A percentile compares a stretch with the other conserved stretches of the same genome.
Conservation (phyloP, 2,888 invertebrate genomes). For the Protodeltote pygarga region DNA sequence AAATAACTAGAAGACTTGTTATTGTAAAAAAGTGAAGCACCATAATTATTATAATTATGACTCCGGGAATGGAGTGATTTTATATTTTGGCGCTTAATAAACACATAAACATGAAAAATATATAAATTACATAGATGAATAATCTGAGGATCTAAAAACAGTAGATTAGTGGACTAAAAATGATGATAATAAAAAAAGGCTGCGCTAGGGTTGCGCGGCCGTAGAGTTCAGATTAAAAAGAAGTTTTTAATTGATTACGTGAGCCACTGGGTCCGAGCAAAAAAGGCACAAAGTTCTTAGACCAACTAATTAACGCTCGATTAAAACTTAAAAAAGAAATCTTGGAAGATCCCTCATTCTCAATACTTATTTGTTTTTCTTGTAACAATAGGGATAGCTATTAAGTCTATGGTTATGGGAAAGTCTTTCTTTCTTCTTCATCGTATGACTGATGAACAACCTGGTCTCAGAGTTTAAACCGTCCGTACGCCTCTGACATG, state of each 20-base stretch:
- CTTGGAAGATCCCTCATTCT: conserved; percentile 50
- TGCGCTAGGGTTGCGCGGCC: conserved; percentile 35
- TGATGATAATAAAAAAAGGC: conserved; percentile 48
- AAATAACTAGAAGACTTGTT: too few species aligned
- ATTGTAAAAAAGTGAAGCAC: too few species aligned
- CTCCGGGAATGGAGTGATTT: too few species aligned
- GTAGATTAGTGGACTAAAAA: conserved; percentile 17
- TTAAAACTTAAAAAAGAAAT: conserved; percentile 65
- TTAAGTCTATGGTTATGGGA: too few species aligned
- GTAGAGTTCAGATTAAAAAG: conserved; percentile 58
- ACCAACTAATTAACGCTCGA: conserved; percentile 67
- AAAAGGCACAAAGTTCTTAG: conserved; percentile 56
- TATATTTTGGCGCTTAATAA: too few species aligned
- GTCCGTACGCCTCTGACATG: too few species aligned
- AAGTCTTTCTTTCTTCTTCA: not conserved
- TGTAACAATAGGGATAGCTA: conserved; percentile 17
- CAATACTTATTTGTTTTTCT: conserved; percentile 31
- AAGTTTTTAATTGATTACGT: conserved; percentile 67
- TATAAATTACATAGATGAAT: too few species aligned
- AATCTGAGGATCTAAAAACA: too few species aligned
- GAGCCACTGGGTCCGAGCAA: conserved; percentile 52
- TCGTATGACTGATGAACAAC: too few species aligned
- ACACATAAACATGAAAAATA: too few species aligned
- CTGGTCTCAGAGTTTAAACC: too few species aligned
- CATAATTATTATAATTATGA: too few species aligned